These are phyloP conservation scores for Hesperia comma DNA, from an alignment of 2,888 invertebrate species.

Conservation along the genomic window DNA sequence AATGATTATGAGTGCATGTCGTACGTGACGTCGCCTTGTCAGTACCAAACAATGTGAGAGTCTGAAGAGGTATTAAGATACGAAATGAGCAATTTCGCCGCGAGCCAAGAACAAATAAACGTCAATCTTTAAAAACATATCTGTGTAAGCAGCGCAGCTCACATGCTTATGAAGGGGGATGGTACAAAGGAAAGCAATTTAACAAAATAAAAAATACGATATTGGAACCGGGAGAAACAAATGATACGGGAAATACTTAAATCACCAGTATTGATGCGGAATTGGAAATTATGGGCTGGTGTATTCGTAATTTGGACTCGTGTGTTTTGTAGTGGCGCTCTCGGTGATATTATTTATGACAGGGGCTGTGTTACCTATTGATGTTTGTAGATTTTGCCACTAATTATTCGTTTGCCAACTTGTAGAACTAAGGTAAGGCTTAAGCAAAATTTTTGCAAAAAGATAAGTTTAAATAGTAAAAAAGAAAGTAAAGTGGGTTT, in stretches of 20 bases:
- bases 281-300: constrained; percentile 58
- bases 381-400: too few relatives aligned
- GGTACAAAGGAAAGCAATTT: constrained; percentile 81
- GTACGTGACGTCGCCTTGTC: constrained; percentile 31
- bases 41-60: constrained; percentile 28
- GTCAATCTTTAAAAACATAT: constrained; percentile 79
- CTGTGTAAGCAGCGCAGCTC: constrained; percentile 63
- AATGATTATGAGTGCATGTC: constrained; percentile 14
- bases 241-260: constrained; percentile 82
- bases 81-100: constrained; percentile 72
- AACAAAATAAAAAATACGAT: constrained; percentile 79
- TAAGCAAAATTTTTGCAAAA: too few relatives aligned
- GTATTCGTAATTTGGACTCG: constrained; percentile 29
- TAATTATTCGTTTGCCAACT: too few relatives aligned
- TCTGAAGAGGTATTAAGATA: constrained; percentile 40
- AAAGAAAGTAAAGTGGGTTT: too few relatives aligned
- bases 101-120: constrained; percentile 77
- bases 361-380: too few relatives aligned
- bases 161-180: constrained; percentile 71
- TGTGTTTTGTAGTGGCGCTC: constrained; percentile 5
- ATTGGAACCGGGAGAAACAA: constrained; percentile 75
- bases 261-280: constrained; percentile 77
- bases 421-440: too few relatives aligned
- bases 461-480: too few relatives aligned
- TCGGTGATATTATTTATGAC: constrained; percentile 6